phyloP scores from a whole-genome alignment of 2,888 invertebrate genomes.

The Dexiosoma caninum region DNA sequence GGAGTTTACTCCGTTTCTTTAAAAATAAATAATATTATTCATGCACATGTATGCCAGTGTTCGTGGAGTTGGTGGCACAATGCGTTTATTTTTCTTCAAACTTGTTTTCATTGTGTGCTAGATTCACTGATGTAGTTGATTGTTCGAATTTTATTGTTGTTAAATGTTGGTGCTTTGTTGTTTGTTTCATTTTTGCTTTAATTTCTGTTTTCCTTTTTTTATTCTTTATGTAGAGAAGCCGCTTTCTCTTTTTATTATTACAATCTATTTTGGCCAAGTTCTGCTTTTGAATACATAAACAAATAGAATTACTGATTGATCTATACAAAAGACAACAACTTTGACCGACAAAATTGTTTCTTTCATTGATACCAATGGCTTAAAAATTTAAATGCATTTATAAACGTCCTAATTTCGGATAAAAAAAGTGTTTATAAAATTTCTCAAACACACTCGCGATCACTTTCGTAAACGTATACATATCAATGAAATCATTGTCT shows the following conservation, averaged over 20 bases:
- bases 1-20: slow-evolving; percentile 52
- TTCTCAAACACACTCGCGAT: no score
- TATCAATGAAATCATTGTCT: not conserved
- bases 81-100: slow-evolving; percentile 51
- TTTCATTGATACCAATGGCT: not conserved
- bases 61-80: not conserved
- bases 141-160: slow-evolving; percentile 24
- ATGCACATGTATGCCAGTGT: not conserved
- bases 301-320: slow-evolving; percentile 57
- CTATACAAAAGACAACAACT: slow-evolving; percentile 26
- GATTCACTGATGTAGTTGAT: slow-evolving; percentile 36
- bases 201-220: slow-evolving; percentile 32
- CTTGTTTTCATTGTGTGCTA: slow-evolving; percentile 60
- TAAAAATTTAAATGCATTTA: slow-evolving; percentile 26
- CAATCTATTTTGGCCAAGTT: slow-evolving; percentile 60
- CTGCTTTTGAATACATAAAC: slow-evolving; percentile 59
- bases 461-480: no score
- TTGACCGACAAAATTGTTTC: slow-evolving; percentile 51
- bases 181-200: slow-evolving; percentile 21
- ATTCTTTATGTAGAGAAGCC: slow-evolving; percentile 62
- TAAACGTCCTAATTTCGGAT: not conserved
- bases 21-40: slow-evolving; percentile 9
- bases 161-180: slow-evolving; percentile 39
- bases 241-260: slow-evolving; percentile 63
- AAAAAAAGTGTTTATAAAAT: not conserved